A percentile compares a stretch with the other conserved stretches of the same genome.
Evolutionary conservation across 2,113 vertebrate genomes (phyloP).

Genomic region (Nanorana parkeri): DNA sequence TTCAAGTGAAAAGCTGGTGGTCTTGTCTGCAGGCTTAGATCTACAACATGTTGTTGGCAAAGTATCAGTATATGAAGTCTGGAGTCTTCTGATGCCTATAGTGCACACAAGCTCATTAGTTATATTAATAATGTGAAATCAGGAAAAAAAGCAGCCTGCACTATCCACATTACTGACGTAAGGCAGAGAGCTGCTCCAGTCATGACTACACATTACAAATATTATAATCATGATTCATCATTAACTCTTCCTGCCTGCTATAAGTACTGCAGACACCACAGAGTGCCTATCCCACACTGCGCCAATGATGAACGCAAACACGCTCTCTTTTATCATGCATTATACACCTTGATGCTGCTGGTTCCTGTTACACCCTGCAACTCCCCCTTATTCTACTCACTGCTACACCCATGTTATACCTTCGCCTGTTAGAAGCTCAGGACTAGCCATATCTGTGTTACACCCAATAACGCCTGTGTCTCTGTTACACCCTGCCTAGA

Average conservation of each 20-base stretch:
- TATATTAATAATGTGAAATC: not conserved
- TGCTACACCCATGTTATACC: not conserved
- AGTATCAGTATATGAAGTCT: no score
- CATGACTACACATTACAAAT: not conserved
- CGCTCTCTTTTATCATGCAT: not conserved
- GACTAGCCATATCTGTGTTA: constrained; percentile 6
- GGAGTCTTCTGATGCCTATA: no score
- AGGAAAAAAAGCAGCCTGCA: no score
- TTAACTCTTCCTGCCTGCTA: not conserved
- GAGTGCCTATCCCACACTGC: not conserved
- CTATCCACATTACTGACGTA: no score
- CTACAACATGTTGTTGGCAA: no score
- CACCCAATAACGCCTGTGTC: constrained; percentile 21
- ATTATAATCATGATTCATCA: not conserved
- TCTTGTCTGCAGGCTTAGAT: no score
- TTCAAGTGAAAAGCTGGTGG: no score
- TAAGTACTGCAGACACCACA: not conserved
- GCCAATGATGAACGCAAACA: not conserved
- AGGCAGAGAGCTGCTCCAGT: not conserved
- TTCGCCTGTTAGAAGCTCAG: not conserved
- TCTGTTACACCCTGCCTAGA: constrained; percentile 18
- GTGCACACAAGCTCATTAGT: no score
- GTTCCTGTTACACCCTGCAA: not conserved
- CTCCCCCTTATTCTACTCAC: not conserved
- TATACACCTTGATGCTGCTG: not conserved